Percentiles rank a stretch among this genome's conserved stretches.
phyloP scores from a whole-genome alignment of 2,113 vertebrate species.

The Pogonocichla stellata region DNA sequence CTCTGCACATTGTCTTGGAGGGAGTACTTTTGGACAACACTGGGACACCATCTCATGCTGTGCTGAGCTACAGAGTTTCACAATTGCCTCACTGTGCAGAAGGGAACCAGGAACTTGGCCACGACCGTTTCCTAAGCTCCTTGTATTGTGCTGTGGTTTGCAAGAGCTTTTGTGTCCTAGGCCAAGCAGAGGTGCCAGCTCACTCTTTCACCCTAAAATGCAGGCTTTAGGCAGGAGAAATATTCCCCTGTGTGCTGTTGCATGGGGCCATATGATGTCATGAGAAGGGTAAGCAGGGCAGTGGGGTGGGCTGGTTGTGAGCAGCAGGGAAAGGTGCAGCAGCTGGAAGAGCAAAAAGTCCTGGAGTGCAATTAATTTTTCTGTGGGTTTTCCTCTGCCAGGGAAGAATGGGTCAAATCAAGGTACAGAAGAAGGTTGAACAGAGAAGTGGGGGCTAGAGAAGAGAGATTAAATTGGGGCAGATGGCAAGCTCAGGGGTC shows the following conservation, averaged over 20 bases:
- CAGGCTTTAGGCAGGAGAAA: background rate
- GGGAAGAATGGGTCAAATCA: background rate
- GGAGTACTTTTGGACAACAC: background rate
- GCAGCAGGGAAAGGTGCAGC: background rate
- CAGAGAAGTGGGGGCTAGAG: background rate
- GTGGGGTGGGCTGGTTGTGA: background rate
- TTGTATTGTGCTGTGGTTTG: background rate
- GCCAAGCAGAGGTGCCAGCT: background rate
- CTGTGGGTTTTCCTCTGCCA: background rate
- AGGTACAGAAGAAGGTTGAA: background rate
- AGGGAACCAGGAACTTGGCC: background rate
- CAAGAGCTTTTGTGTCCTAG: constrained; percentile 3
- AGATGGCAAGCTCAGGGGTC: background rate
- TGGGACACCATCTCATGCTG: background rate
- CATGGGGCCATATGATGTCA: background rate
- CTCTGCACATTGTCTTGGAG: background rate
- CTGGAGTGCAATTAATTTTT: background rate
- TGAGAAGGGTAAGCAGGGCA: background rate
- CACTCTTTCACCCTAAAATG: background rate
- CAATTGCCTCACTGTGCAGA: constrained; percentile 16
- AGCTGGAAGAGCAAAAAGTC: background rate
- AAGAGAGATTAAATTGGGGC: background rate
- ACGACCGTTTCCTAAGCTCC: background rate
- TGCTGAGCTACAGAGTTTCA: constrained; percentile 14
- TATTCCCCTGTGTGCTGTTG: background rate